Conservation (phyloP, 2,888 invertebrate genomes). For the Synanthedon formicaeformis region DNA sequence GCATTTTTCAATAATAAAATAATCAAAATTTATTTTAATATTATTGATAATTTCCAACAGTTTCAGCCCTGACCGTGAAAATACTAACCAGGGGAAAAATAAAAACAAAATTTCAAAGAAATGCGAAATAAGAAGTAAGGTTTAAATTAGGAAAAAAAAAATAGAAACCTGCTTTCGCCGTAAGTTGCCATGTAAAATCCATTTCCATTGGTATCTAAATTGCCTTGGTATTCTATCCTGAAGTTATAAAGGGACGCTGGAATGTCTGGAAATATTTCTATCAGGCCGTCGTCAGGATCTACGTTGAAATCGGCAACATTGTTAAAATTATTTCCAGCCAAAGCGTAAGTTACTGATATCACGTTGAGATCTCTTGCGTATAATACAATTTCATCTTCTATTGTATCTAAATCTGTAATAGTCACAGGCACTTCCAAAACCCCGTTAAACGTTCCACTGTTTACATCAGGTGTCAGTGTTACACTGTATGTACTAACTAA, state of each 20-base stretch:
- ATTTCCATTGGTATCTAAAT: slow-evolving; percentile 14
- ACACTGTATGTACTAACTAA: slow-evolving; percentile 21
- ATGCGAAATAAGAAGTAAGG: neutral
- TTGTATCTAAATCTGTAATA: slow-evolving; percentile 16
- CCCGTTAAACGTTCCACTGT: slow-evolving; percentile 25
- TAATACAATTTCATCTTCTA: slow-evolving; percentile 25
- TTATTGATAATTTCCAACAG: too few species aligned
- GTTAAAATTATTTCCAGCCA: slow-evolving; percentile 16
- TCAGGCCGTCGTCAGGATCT: slow-evolving; percentile 19
- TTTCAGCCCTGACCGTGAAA: neutral
- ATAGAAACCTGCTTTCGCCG: slow-evolving; percentile 22
- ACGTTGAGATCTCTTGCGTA: slow-evolving; percentile 23
- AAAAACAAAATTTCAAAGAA: neutral
- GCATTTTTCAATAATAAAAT: too few species aligned
- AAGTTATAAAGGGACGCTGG: slow-evolving; percentile 21
- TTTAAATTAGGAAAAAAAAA: neutral
- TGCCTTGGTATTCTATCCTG: slow-evolving; percentile 28
- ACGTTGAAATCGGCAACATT: slow-evolving; percentile 12
- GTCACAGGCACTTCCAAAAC: slow-evolving; percentile 18
- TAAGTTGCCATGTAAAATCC: slow-evolving; percentile 29
- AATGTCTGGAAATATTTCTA: slow-evolving; percentile 24
- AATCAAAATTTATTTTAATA: neutral
- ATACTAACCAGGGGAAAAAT: neutral
- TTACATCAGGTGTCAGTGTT: slow-evolving; percentile 20
- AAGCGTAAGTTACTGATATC: slow-evolving; percentile 18